These are phyloP conservation scores for Fringilla coelebs DNA, from an alignment of 2,797 vertebrate species.

Conservation along the genomic window DNA sequence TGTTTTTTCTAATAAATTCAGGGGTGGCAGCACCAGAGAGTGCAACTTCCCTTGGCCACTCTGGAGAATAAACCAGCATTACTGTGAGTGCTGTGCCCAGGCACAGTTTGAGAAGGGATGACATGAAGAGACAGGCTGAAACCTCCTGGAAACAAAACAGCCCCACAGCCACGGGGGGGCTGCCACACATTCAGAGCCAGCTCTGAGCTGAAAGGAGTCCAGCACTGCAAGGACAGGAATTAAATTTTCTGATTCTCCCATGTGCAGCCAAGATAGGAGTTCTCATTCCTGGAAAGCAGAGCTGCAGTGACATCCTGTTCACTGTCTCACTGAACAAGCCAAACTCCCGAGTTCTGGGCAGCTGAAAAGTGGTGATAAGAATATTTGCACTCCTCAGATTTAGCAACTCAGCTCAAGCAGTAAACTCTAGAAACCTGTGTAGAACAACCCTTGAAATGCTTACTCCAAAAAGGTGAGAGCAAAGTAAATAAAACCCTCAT, in stretches of 20 bases:
- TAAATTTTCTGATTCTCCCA: neutral
- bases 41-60: neutral
- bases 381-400: neutral
- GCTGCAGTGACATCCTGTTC: neutral
- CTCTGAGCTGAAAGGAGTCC: neutral
- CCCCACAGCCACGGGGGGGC: neutral
- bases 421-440: neutral
- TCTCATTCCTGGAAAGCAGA: conserved; percentile 4
- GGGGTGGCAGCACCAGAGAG: neutral
- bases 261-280: neutral
- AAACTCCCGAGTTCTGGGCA: neutral
- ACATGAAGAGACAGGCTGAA: neutral
- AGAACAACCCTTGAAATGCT: neutral
- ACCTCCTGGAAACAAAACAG: neutral
- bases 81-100: neutral
- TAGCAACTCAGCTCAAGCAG: neutral
- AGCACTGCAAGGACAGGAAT: neutral
- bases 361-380: neutral
- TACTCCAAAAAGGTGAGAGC: neutral
- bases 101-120: neutral
- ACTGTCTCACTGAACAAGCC: neutral
- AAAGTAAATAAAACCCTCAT: neutral
- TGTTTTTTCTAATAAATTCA: neutral
- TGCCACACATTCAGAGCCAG: neutral
- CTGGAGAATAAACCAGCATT: neutral